These are phyloP conservation scores for Cheirogaleus medius DNA, from an alignment of 2,113 vertebrate genomes.

Conservation along the genomic window DNA sequence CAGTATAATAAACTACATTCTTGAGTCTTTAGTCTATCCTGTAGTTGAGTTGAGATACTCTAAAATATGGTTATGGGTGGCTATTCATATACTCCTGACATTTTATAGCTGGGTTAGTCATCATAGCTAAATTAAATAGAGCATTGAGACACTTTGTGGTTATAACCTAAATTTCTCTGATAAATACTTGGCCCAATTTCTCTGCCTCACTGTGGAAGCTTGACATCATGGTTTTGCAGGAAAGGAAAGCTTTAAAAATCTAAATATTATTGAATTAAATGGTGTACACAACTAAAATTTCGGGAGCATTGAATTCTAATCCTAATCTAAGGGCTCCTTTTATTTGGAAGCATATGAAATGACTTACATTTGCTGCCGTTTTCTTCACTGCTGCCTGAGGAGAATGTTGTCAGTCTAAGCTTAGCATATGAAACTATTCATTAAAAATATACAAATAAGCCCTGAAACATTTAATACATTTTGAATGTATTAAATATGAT, in stretches of 20 bases:
- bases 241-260: background rate
- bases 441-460: background rate
- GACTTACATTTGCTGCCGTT: background rate
- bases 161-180: background rate
- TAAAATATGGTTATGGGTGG: background rate
- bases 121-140: background rate
- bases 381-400: background rate
- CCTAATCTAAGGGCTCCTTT: background rate
- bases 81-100: background rate
- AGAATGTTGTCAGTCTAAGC: background rate
- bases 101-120: background rate
- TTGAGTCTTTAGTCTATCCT: background rate
- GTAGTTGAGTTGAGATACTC: background rate
- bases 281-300: background rate
- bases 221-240: background rate
- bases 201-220: background rate
- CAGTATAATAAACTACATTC: background rate
- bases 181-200: background rate
- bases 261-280: background rate
- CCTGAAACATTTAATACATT: too few relatives aligned
- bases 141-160: slow-evolving; percentile 31
- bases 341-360: background rate
- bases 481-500: background rate
- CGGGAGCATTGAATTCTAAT: background rate
- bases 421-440: background rate